Conservation (phyloP, 2,113 vertebrate genomes). For the Pteropus alecto region DNA sequence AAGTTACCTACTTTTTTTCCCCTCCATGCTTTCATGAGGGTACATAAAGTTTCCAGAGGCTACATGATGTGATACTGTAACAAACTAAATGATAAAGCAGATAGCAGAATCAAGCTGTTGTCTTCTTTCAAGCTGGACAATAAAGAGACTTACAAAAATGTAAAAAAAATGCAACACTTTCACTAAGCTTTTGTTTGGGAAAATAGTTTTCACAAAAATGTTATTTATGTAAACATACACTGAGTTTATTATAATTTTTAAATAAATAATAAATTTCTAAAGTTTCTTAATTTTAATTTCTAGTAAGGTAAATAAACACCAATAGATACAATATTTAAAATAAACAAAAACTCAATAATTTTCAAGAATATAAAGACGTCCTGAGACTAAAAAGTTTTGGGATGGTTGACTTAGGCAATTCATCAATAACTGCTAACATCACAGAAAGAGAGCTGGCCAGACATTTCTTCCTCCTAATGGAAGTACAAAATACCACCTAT, state of each 20-base stretch:
- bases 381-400: not conserved
- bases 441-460: not conserved
- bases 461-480: not conserved
- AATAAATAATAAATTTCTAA: not conserved
- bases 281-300: not conserved
- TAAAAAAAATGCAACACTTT: not conserved
- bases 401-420: not conserved
- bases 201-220: slow-evolving; percentile 1
- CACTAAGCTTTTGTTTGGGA: not conserved
- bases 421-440: not conserved
- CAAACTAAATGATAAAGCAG: not conserved
- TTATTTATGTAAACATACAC: not conserved
- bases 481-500: not conserved
- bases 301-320: not conserved
- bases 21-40: not conserved
- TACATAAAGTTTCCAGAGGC: not conserved
- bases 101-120: not conserved
- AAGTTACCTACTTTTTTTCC: not conserved
- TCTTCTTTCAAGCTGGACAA: not conserved
- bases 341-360: not conserved
- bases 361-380: not conserved
- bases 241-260: not conserved
- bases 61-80: not conserved
- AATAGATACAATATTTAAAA: not conserved
- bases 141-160: not conserved